Conservation (phyloP, 2,113 vertebrate genomes). For the Solenodon paradoxus region DNA sequence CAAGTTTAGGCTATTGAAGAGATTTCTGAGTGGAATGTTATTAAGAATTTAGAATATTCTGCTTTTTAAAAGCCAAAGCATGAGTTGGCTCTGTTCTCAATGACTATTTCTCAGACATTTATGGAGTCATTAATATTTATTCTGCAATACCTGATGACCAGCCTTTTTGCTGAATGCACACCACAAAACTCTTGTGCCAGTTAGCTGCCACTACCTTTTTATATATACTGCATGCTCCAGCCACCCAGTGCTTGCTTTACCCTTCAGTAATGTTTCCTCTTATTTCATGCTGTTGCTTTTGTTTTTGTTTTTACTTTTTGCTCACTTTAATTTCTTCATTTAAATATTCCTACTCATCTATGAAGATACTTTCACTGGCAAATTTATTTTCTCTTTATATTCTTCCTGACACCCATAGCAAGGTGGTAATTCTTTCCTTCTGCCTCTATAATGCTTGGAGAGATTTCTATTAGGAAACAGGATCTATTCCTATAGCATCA, state of each 20-base stretch:
- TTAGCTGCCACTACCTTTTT: not conserved
- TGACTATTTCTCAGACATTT: not conserved
- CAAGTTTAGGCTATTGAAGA: not conserved
- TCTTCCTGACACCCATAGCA: not conserved
- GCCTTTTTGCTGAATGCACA: not conserved
- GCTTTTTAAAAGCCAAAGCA: not conserved
- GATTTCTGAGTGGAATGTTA: not conserved
- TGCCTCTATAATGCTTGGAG: not conserved
- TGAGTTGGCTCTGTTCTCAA: not conserved
- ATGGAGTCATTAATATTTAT: not conserved
- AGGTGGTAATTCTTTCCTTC: not conserved
- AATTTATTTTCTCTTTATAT: not conserved
- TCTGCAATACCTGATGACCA: not conserved
- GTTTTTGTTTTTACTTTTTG: no score
- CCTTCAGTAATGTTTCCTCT: not conserved
- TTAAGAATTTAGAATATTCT: not conserved
- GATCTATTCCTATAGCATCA: not conserved
- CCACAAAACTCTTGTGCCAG: not conserved
- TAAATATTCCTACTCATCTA: not conserved
- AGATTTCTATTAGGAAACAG: not conserved
- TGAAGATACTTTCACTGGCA: not conserved
- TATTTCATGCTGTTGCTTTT: no score
- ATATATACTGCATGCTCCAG: rapidly evolving
- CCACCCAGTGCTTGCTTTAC: not conserved
- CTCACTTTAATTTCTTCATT: not conserved